Evolutionary conservation across 30 jellyfish, hydroid and myxozoan species (phyloP).

Genomic region (Haliclystus octoradiatus): DNA sequence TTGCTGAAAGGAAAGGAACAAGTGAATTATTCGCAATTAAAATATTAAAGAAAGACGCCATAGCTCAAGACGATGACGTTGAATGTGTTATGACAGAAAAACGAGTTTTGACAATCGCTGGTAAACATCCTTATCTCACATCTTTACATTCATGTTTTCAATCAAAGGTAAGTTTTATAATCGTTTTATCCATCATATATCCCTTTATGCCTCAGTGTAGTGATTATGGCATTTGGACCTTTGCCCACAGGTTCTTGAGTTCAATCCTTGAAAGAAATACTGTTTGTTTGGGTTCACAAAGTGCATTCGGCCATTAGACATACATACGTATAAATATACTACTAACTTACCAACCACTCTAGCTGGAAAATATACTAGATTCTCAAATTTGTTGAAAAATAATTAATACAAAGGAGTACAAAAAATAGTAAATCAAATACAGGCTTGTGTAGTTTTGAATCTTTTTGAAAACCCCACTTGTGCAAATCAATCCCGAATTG

Average conservation of each 20-base stretch:
- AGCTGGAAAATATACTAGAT: too few relatives aligned
- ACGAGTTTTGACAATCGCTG: constrained; percentile 87
- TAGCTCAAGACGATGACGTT: constrained; percentile 87
- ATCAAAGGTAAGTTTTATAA: constrained; percentile 37
- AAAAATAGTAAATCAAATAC: neutral
- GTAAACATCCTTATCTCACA: constrained; percentile 90
- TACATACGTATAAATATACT: too few relatives aligned
- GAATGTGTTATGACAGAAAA: constrained; percentile 93
- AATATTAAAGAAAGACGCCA: constrained; percentile 71
- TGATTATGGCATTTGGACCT: too few relatives aligned
- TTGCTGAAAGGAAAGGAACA: constrained; percentile 93
- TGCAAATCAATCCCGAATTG: too few relatives aligned
- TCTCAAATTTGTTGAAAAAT: too few relatives aligned
- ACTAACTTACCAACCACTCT: too few relatives aligned
- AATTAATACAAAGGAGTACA: too few relatives aligned
- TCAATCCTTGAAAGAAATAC: too few relatives aligned
- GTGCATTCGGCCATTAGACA: too few relatives aligned
- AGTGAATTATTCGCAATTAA: constrained; percentile 84
- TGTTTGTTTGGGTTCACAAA: too few relatives aligned
- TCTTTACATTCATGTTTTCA: constrained; percentile 94
- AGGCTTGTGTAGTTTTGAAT: neutral
- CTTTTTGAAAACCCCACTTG: too few relatives aligned
- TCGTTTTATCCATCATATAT: neutral
- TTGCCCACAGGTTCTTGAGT: too few relatives aligned
- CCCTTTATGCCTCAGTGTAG: neutral